phyloP scores from a whole-genome alignment of 1,140 invertebrate species.

The Leptopilina clavipes region DNA sequence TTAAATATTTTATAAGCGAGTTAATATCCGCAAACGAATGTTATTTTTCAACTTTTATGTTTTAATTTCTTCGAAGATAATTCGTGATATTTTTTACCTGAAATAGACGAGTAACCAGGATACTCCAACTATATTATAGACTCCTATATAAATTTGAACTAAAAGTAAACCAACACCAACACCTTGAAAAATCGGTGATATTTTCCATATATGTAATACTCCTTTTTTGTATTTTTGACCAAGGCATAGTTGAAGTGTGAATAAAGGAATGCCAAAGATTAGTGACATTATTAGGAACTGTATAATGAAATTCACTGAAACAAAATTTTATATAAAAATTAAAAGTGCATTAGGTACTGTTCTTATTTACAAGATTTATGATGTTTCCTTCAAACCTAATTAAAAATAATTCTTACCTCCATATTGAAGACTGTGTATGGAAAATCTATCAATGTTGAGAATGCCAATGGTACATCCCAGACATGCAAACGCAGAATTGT shows the following conservation, averaged over 20 bases:
- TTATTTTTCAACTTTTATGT: too few relatives aligned
- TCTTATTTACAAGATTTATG: too few relatives aligned
- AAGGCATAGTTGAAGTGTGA: slow-evolving; percentile 89
- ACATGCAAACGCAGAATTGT: slow-evolving; percentile 87
- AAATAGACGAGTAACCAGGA: slow-evolving; percentile 94
- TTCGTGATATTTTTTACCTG: too few relatives aligned
- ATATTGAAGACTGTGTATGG: slow-evolving; percentile 89
- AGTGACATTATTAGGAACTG: slow-evolving; percentile 91
- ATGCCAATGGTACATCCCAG: slow-evolving; percentile 90
- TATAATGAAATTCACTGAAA: slow-evolving; percentile 89
- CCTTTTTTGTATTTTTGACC: slow-evolving; percentile 90
- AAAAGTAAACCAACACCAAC: slow-evolving; percentile 88
- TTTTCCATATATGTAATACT: slow-evolving; percentile 93
- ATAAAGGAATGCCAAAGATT: slow-evolving; percentile 88
- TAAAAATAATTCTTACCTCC: slow-evolving; percentile 85
- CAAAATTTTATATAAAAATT: slow-evolving; percentile 52
- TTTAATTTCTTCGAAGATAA: too few relatives aligned
- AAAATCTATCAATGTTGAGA: slow-evolving; percentile 92
- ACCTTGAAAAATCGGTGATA: slow-evolving; percentile 92
- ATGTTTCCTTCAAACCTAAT: too few relatives aligned
- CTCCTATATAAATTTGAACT: slow-evolving; percentile 86
- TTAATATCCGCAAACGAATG: too few relatives aligned
- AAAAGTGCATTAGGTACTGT: too few relatives aligned
- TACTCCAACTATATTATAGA: slow-evolving; percentile 90
- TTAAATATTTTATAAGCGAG: too few relatives aligned